Evolutionary conservation across 2,888 invertebrate genomes (phyloP).

Genomic region (Mechanitis messenoides): DNA sequence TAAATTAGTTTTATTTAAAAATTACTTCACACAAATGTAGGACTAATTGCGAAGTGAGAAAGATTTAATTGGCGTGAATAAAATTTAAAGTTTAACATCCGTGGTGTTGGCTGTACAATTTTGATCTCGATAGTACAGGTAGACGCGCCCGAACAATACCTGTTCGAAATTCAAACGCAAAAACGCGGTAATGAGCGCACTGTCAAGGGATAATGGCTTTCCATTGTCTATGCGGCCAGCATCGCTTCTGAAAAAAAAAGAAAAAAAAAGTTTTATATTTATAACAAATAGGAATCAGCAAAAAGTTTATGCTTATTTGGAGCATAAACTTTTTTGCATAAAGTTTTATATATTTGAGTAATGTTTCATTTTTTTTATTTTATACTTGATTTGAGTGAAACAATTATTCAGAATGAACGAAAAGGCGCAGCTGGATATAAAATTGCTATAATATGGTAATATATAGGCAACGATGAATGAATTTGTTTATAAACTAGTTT

Average conservation of each 20-base stretch:
- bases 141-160: constrained; percentile 54
- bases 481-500: constrained; percentile 13
- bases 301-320: background rate
- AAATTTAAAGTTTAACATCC: constrained; percentile 24
- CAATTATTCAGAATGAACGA: constrained; percentile 14
- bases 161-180: constrained; percentile 26
- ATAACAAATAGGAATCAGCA: background rate
- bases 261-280: background rate
- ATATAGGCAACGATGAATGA: constrained; percentile 24
- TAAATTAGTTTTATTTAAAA: constrained; percentile 9
- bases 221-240: constrained; percentile 62
- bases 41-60: background rate
- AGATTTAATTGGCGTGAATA: constrained; percentile 10
- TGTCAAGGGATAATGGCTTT: constrained; percentile 60
- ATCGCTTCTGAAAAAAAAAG: constrained; percentile 37
- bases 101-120: constrained; percentile 30
- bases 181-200: constrained; percentile 69
- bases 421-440: constrained; percentile 29
- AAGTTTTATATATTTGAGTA: too few species aligned
- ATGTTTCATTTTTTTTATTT: constrained; percentile 10
- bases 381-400: constrained; percentile 13
- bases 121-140: constrained; percentile 60
- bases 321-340: too few species aligned
- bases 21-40: constrained; percentile 12
- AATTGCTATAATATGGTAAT: constrained; percentile 22